Conservation (phyloP, 2,113 vertebrate genomes). For the Vanacampus margaritifer region DNA sequence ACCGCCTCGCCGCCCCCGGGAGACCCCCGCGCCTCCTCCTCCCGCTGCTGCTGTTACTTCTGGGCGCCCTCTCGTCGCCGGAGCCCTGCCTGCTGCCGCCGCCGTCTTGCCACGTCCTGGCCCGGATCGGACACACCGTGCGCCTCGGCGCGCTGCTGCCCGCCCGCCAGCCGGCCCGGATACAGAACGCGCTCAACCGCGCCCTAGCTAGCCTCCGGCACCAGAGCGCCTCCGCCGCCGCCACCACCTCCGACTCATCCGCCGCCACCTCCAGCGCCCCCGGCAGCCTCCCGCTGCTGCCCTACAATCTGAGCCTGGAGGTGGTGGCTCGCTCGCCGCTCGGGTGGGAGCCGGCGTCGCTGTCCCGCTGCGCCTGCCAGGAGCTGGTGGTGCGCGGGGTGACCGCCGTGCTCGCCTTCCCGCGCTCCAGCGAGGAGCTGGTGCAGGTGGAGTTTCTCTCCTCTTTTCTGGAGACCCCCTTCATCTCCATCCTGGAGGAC, state of each 20-base stretch:
- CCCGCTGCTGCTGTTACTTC: conserved; percentile 50
- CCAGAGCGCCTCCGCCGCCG: conserved; percentile 45
- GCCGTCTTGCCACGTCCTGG: conserved; percentile 78
- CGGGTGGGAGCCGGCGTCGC: conserved; percentile 80
- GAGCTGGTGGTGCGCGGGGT: conserved; percentile 81
- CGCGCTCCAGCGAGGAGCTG: conserved; percentile 82
- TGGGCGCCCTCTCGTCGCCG: conserved; percentile 51
- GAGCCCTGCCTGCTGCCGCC: conserved; percentile 71
- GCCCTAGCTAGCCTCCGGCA: conserved; percentile 73
- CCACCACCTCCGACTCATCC: conserved; percentile 30
- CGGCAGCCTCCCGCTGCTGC: conserved; percentile 62
- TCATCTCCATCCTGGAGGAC: conserved; percentile 84
- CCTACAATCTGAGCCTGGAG: conserved; percentile 85
- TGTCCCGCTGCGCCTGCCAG: conserved; percentile 80
- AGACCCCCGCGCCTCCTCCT: conserved; percentile 51
- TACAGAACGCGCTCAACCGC: conserved; percentile 78
- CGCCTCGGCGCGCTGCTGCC: conserved; percentile 82
- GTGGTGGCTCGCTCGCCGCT: conserved; percentile 70
- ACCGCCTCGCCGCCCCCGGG: conserved; percentile 61
- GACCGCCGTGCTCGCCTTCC: conserved; percentile 83
- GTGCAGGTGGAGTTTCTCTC: conserved; percentile 90
- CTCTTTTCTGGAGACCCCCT: conserved; percentile 83
- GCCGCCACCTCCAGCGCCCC: conserved; percentile 29
- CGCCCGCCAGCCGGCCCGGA: conserved; percentile 70
- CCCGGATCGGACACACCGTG: conserved; percentile 78